Evolutionary conservation across 2,797 vertebrate species (phyloP).

Genomic region (Cossypha polioptera): DNA sequence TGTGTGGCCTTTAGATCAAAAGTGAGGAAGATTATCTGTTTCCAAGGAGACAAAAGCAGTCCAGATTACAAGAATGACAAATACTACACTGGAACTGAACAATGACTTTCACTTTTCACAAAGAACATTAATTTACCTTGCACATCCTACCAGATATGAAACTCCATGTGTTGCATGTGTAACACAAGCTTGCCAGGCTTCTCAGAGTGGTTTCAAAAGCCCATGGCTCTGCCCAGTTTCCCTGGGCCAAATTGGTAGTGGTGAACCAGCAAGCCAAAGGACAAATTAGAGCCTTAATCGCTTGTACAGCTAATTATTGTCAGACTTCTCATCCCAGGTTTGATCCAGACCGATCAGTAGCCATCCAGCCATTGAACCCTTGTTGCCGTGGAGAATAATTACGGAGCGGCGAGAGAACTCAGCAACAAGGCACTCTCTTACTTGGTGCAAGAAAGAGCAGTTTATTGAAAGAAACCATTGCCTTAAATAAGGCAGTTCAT

Average conservation of each 20-base stretch:
- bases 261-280: not conserved
- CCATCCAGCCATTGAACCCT: not conserved
- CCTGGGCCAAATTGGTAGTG: not conserved
- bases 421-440: too few relatives aligned
- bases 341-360: not conserved
- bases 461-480: too few relatives aligned
- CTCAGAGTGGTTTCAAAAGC: not conserved
- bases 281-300: fast-evolving
- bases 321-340: not conserved
- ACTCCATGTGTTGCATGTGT: fast-evolving
- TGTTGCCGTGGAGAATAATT: too few relatives aligned
- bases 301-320: not conserved
- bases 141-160: not conserved
- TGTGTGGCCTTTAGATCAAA: not conserved
- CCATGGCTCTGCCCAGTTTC: not conserved
- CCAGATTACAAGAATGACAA: not conserved
- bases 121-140: not conserved
- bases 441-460: too few relatives aligned
- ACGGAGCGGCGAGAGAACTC: too few relatives aligned
- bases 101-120: not conserved
- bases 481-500: too few relatives aligned
- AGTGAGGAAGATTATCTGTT: not conserved
- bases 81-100: not conserved
- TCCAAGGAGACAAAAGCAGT: not conserved
- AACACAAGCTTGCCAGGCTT: not conserved